phyloP scores from a whole-genome alignment of 1,140 invertebrate species.

The Augochlora pura region DNA sequence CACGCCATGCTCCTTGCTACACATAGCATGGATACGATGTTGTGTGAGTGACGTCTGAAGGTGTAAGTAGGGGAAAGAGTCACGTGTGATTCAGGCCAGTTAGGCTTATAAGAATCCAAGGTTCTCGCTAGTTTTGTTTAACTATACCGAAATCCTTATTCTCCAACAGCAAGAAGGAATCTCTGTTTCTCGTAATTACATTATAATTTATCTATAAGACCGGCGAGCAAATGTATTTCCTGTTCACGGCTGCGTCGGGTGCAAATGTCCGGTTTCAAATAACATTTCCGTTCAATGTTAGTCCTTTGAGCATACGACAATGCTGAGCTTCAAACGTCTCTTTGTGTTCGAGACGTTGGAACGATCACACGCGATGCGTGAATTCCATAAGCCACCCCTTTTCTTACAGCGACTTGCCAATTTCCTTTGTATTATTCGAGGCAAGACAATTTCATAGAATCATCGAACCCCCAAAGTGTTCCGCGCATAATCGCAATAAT shows the following conservation, averaged over 20 bases:
- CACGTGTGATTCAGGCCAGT: too few species aligned
- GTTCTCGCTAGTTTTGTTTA: too few species aligned
- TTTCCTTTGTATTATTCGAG: not conserved
- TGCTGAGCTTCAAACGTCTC: not conserved
- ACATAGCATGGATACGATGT: too few species aligned
- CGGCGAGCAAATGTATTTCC: not conserved
- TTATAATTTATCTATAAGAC: not conserved
- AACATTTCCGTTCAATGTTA: slow-evolving; percentile 69
- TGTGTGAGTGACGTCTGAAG: too few species aligned
- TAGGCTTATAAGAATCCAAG: too few species aligned
- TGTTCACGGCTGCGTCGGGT: not conserved
- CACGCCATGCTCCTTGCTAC: too few species aligned
- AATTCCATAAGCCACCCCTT: not conserved
- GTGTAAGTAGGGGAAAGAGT: too few species aligned
- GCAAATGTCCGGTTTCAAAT: slow-evolving; percentile 65
- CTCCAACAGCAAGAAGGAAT: too few species aligned
- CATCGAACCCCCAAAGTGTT: too few species aligned
- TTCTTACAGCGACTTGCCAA: not conserved
- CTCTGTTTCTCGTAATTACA: too few species aligned
- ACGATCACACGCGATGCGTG: not conserved
- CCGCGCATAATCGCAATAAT: too few species aligned
- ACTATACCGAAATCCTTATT: too few species aligned
- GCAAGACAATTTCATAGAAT: not conserved
- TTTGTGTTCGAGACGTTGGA: slow-evolving; percentile 3
- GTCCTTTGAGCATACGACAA: slow-evolving; percentile 45